A percentile compares a stretch with the other conserved stretches of the same genome.
Evolutionary conservation across 2,888 invertebrate species (phyloP).

Genomic region (Trachelus tabidus): DNA sequence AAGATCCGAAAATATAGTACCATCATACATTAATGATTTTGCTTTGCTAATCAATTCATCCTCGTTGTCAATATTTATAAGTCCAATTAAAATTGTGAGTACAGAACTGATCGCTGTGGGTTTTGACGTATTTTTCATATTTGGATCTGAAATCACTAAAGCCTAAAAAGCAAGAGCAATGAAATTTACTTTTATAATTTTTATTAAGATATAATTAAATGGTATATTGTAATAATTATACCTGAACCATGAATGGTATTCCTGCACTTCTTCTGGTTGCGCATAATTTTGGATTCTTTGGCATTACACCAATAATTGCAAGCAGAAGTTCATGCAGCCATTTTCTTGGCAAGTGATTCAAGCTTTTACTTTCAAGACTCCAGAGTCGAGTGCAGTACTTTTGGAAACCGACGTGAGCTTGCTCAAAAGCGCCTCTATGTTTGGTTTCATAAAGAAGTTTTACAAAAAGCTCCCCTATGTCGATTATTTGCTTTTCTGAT

Average conservation of each 20-base stretch:
- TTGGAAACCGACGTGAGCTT: constrained; percentile 90
- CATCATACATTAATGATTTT: constrained; percentile 40
- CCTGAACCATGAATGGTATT: constrained; percentile 91
- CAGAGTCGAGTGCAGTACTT: constrained; percentile 79
- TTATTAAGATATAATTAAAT: constrained; percentile 12
- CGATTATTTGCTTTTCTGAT: constrained; percentile 63
- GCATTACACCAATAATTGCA: constrained; percentile 68
- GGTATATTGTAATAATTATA: constrained; percentile 45
- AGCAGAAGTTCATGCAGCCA: constrained; percentile 75
- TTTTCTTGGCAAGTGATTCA: constrained; percentile 72
- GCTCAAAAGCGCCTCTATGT: constrained; percentile 97
- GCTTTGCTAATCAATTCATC: constrained; percentile 30
- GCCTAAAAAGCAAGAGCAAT: constrained; percentile 70
- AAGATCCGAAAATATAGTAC: constrained; percentile 43
- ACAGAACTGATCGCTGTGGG: constrained; percentile 51
- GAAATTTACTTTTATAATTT: background rate
- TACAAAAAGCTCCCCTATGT: constrained; percentile 77
- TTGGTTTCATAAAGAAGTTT: constrained; percentile 79
- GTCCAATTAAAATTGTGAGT: constrained; percentile 55
- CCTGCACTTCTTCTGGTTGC: constrained; percentile 94
- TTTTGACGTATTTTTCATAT: constrained; percentile 69
- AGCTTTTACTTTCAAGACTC: constrained; percentile 63
- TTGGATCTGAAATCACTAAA: constrained; percentile 79
- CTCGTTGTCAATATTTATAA: constrained; percentile 41
- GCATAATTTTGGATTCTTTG: constrained; percentile 71